Percentiles rank a stretch among this genome's conserved stretches.
Conservation (phyloP, 2,888 invertebrate species). For the Eupelmus urozonus region DNA sequence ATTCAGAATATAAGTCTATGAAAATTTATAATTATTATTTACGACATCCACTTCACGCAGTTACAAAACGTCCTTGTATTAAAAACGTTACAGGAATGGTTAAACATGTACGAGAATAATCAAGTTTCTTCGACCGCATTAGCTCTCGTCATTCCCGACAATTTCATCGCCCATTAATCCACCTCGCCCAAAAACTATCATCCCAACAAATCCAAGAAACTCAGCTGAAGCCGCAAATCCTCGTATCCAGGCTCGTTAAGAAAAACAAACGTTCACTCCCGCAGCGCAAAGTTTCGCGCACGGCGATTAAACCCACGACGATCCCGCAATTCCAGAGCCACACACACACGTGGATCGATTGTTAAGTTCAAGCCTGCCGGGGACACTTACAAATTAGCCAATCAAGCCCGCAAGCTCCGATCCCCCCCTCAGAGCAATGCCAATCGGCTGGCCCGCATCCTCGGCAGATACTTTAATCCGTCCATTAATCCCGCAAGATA, state of each 20-base stretch:
- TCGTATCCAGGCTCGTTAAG: background rate
- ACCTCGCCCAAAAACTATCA: too few species aligned
- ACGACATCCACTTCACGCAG: too few species aligned
- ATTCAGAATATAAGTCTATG: too few species aligned
- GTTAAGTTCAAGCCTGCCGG: conserved; percentile 71
- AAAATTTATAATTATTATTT: too few species aligned
- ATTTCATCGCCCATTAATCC: too few species aligned
- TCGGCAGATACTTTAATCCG: conserved; percentile 76
- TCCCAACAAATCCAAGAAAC: too few species aligned
- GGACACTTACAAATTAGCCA: conserved; percentile 78
- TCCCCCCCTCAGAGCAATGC: conserved; percentile 70
- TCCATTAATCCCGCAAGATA: conserved; percentile 77
- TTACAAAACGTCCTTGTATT: too few species aligned
- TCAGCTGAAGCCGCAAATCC: background rate
- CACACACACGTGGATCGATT: conserved; percentile 69
- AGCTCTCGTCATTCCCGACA: too few species aligned
- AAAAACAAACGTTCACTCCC: conserved; percentile 36
- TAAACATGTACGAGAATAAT: too few species aligned
- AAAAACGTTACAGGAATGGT: too few species aligned
- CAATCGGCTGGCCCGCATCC: conserved; percentile 75
- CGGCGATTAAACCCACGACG: conserved; percentile 37
- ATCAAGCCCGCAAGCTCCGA: conserved; percentile 71
- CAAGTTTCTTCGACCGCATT: too few species aligned
- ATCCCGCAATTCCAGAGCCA: background rate
- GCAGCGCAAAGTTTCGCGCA: conserved; percentile 13